Percentiles rank a stretch among this genome's conserved stretches.
Conservation (phyloP, 2,113 vertebrate species). For the Lagenorhynchus albirostris region DNA sequence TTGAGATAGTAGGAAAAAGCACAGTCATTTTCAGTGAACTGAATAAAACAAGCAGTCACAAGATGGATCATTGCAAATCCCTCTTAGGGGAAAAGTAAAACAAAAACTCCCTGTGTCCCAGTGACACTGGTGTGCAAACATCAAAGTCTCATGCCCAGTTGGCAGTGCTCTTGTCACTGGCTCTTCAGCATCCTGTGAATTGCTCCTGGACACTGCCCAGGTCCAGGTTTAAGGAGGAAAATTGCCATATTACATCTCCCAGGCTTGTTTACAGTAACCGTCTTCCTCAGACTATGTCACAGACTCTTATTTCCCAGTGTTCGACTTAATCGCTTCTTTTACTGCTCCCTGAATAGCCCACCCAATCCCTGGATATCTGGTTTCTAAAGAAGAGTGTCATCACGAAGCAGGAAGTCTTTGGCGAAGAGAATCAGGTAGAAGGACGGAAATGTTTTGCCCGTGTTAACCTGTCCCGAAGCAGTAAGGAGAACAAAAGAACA, state of each 20-base stretch:
- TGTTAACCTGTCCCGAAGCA: neutral
- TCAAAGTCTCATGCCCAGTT: no score
- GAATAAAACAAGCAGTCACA: neutral
- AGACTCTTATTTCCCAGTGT: neutral
- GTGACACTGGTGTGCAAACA: neutral
- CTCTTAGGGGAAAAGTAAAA: neutral
- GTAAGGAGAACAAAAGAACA: neutral
- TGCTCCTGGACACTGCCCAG: neutral
- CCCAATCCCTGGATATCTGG: neutral
- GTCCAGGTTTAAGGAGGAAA: neutral
- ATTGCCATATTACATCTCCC: neutral
- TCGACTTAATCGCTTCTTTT: neutral
- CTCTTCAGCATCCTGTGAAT: neutral
- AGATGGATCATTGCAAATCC: neutral
- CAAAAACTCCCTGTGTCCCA: neutral
- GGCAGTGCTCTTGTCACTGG: neutral
- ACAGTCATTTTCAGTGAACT: neutral
- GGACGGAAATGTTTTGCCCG: neutral
- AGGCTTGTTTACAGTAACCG: neutral
- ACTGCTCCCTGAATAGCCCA: neutral
- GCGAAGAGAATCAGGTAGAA: neutral
- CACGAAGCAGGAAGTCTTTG: accelerated
- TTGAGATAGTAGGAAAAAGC: neutral
- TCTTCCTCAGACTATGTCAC: neutral
- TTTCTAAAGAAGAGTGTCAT: neutral